Conservation (phyloP, 1,140 invertebrate species). For the Frieseomelitta varia region DNA sequence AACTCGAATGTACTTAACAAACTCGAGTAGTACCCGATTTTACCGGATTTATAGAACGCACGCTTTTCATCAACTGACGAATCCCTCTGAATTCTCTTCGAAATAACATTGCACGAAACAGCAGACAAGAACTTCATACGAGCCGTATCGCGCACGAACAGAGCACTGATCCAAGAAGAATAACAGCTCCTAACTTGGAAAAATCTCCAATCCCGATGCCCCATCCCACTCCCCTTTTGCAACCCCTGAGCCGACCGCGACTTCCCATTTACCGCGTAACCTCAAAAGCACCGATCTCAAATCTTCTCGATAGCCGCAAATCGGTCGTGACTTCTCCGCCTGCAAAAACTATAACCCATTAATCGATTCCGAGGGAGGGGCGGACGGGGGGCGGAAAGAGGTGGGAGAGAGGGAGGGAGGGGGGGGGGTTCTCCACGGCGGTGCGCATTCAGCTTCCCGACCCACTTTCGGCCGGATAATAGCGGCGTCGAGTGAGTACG, state of each 20-base stretch:
- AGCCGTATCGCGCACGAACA: not conserved
- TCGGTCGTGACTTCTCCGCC: not conserved
- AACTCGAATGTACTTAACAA: not conserved
- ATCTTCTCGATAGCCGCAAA: not conserved
- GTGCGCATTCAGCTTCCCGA: constrained; percentile 32
- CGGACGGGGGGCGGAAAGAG: not conserved
- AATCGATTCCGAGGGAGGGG: constrained; percentile 20
- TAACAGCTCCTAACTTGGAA: not conserved
- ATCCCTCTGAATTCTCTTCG: not conserved
- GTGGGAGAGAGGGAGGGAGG: too few relatives aligned
- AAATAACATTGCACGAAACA: not conserved
- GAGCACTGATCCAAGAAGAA: not conserved
- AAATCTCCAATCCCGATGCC: not conserved
- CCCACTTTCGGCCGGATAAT: constrained; percentile 40
- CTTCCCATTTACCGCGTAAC: not conserved
- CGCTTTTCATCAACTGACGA: not conserved
- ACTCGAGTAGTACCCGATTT: not conserved
- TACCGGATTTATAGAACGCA: not conserved
- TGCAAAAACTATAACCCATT: constrained; percentile 41
- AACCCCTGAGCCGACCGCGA: not conserved
- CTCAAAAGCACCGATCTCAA: not conserved
- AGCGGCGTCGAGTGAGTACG: constrained; percentile 36
- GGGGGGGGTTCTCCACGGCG: not conserved
- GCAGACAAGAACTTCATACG: not conserved
- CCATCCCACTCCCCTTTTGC: not conserved